Base-by-base conservation (phyloP, 2,888 invertebrate genomes). In the Epsilonema sp. region DNA sequence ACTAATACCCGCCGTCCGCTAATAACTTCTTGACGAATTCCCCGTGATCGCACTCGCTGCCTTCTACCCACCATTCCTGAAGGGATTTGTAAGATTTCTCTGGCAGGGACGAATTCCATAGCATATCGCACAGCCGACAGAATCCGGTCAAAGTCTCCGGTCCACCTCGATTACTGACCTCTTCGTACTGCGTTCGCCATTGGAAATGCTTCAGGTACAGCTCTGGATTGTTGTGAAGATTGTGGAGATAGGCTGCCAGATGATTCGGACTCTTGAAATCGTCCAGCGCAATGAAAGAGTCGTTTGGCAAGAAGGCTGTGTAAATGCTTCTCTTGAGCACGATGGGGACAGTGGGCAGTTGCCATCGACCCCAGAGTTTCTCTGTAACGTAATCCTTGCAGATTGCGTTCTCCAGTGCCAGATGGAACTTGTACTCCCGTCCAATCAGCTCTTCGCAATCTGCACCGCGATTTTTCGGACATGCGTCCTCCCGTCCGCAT, bases 241-340 rank as follows among this genome's bases (percentile, higher is more conserved):
- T 55, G 45, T 57, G 56, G 24, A 67, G 55, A 49, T 65, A 66
- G 25, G 56, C 58, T 20, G 66, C 66, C 39, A 67, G 56, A 3
- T 54, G 55, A 51, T 60, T 53, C n/a, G 63, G 58, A 8, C 61
- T 56, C 39, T 55, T 53, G 51, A 65, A 66, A 49, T 66, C 65
- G 48, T 66, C 66, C 31, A 65, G 63, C 51, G 65, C 65, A 37
- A 67, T 65, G 54, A 50, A 64, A 41, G 53, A 54, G 41, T 55
- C 50, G 2, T 54, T 55, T 5, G 65, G 65, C 0, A 63, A 58
- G n/a, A 31, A 44, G 3, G 16, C 4, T 22, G n/a, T 11, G 21
- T 92, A 92, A 65, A 16, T 31, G 31, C 31, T 31, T 5, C 31
- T 5, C 5, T 19, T 20, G 21, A 39, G 39, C 39, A 39, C 39